Evolutionary conservation across 2,797 vertebrate species (phyloP).

Genomic region (Chloroceryle inda): DNA sequence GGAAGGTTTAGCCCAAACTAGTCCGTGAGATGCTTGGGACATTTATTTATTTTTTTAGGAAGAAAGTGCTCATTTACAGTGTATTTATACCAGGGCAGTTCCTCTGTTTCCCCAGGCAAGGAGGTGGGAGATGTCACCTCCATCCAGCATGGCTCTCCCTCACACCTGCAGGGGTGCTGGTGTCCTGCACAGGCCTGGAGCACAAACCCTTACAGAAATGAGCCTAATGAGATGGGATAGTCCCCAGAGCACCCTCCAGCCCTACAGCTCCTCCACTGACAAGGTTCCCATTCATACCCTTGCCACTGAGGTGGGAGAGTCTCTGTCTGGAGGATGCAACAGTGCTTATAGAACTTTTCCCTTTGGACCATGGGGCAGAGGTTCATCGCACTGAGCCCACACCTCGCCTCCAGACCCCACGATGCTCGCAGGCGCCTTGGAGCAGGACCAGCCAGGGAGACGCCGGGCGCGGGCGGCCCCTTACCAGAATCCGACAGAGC

Average conservation of each 20-base stretch:
- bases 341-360: background rate
- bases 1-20: background rate
- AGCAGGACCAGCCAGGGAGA: background rate
- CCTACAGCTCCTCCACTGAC: background rate
- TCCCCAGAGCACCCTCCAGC: background rate
- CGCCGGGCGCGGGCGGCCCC: conserved; percentile 20
- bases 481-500: conserved; percentile 92
- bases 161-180: fast-evolving
- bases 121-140: background rate
- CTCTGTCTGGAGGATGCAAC: background rate
- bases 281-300: background rate
- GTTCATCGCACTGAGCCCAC: background rate
- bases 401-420: background rate
- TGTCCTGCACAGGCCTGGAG: background rate
- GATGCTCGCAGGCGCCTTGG: fast-evolving
- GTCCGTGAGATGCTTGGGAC: background rate
- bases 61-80: background rate
- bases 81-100: background rate
- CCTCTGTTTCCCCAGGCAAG: fast-evolving
- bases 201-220: background rate
- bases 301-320: fast-evolving
- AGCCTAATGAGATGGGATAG: background rate
- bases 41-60: background rate
- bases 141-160: background rate
- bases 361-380: background rate